A percentile compares a stretch with the other conserved stretches of the same genome.
Evolutionary conservation across 2,888 invertebrate genomes (phyloP).

Genomic region (Morpho helenor): DNA sequence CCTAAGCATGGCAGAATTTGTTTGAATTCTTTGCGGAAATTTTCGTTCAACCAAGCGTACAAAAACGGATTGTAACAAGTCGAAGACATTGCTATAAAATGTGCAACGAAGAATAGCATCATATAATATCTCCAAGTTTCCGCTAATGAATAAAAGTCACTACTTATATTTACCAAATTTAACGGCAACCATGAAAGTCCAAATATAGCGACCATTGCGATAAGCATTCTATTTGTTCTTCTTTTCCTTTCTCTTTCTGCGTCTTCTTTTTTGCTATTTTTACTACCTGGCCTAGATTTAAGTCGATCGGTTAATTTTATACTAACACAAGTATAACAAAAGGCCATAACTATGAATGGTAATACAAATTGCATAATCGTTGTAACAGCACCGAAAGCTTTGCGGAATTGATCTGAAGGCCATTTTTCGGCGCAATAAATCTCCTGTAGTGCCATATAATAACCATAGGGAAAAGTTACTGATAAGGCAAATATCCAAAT

Average conservation of each 20-base stretch:
- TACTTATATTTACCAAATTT: slow-evolving; percentile 88
- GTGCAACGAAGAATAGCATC: slow-evolving; percentile 88
- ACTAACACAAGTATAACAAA: slow-evolving; percentile 92
- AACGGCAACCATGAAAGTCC: slow-evolving; percentile 92
- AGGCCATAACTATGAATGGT: slow-evolving; percentile 91
- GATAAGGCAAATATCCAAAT: slow-evolving; percentile 91
- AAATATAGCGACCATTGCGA: slow-evolving; percentile 94
- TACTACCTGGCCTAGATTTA: slow-evolving; percentile 86
- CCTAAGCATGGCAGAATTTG: slow-evolving; percentile 84
- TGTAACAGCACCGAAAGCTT: slow-evolving; percentile 87
- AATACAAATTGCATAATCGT: slow-evolving; percentile 91
- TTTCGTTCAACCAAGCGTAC: slow-evolving; percentile 97
- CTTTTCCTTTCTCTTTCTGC: slow-evolving; percentile 88
- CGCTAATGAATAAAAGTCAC: slow-evolving; percentile 82
- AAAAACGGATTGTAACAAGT: slow-evolving; percentile 96
- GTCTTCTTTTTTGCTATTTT: slow-evolving; percentile 87
- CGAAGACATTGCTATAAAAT: slow-evolving; percentile 95
- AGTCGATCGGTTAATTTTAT: slow-evolving; percentile 85
- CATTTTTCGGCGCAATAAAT: slow-evolving; percentile 86
- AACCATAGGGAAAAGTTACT: slow-evolving; percentile 91
- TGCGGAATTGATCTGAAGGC: slow-evolving; percentile 86
- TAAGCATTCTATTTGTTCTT: slow-evolving; percentile 92
- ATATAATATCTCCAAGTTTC: slow-evolving; percentile 86
- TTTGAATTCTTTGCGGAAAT: slow-evolving; percentile 94
- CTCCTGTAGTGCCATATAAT: slow-evolving; percentile 84